Conservation (phyloP, 2,113 vertebrate species). For the Tauraco erythrolophus region DNA sequence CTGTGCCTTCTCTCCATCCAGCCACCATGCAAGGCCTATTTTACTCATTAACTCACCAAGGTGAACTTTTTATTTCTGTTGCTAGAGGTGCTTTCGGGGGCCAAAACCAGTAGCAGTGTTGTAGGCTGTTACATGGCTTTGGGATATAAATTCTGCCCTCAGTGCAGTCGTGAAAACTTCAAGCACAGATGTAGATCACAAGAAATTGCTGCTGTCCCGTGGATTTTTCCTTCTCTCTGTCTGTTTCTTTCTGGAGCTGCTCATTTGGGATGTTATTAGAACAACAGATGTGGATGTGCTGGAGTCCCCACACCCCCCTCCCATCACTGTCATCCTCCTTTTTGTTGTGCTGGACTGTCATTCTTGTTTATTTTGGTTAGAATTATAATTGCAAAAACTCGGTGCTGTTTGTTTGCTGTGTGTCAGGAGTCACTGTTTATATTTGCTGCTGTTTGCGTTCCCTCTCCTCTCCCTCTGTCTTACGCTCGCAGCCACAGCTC, state of each 20-base stretch:
- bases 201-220: background rate
- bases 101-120: conserved; percentile 33
- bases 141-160: conserved; percentile 48
- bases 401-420: background rate
- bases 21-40: background rate
- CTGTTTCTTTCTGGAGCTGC: background rate
- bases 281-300: background rate
- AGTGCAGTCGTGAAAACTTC: conserved; percentile 40
- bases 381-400: background rate
- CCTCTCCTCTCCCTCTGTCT: background rate
- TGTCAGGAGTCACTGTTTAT: conserved; percentile 9
- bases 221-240: background rate
- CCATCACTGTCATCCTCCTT: background rate
- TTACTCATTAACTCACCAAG: background rate
- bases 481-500: background rate
- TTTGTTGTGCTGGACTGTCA: background rate
- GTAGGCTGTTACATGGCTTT: background rate
- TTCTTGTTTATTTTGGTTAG: conserved; percentile 40
- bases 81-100: background rate
- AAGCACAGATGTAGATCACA: background rate
- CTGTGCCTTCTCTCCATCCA: background rate
- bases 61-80: background rate
- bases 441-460: background rate
- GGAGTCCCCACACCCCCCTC: background rate
- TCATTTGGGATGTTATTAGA: background rate